Evolutionary conservation across 2,113 vertebrate genomes (phyloP).

Genomic region (Trogon melanurus): DNA sequence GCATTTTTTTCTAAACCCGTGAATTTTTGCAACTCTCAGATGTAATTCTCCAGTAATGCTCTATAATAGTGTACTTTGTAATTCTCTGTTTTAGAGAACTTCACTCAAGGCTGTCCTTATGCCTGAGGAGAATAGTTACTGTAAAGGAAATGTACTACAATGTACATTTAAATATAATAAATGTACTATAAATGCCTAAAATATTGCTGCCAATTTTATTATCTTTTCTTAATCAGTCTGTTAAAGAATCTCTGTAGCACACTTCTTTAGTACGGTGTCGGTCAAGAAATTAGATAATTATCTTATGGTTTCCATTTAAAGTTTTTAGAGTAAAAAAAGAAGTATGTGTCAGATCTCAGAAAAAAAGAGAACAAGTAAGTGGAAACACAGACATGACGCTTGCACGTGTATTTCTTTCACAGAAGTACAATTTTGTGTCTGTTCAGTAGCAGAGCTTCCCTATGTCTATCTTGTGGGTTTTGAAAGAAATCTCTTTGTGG

Average conservation of each 20-base stretch:
- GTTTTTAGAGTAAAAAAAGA: not conserved
- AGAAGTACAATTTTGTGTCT: not conserved
- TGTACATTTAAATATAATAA: no score
- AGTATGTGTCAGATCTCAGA: not conserved
- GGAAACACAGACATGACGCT: not conserved
- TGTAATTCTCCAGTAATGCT: not conserved
- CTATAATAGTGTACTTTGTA: not conserved
- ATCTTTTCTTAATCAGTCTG: not conserved
- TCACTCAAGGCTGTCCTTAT: not conserved
- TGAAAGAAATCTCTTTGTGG: not conserved
- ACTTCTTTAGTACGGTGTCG: not conserved
- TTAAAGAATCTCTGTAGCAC: not conserved
- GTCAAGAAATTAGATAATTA: not conserved
- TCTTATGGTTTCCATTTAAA: not conserved
- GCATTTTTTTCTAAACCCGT: not conserved
- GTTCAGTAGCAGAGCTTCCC: not conserved
- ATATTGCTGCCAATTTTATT: not conserved
- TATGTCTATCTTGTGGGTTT: not conserved
- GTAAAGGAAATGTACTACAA: not conserved
- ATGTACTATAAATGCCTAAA: no score
- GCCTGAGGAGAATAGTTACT: not conserved
- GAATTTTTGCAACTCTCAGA: not conserved
- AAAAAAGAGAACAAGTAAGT: not conserved
- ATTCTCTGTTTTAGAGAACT: not conserved
- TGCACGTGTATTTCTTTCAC: not conserved